phyloP scores from a whole-genome alignment of 2,113 vertebrate species.

The Ochotona curzoniae region DNA sequence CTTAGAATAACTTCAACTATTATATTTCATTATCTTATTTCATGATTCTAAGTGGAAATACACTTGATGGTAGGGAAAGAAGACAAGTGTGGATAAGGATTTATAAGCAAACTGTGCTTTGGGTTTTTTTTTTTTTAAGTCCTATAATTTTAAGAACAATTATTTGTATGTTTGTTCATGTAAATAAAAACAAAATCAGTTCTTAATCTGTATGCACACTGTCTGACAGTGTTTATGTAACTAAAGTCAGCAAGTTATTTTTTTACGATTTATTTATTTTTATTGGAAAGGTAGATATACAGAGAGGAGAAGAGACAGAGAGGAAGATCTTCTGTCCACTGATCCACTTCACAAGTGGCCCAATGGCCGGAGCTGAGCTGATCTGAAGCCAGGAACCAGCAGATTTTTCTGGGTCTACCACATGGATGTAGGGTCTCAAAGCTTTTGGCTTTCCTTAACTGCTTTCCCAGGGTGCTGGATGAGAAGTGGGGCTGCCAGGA shows the following conservation, averaged over 20 bases:
- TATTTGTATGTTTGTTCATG: not conserved
- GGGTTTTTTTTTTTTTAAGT: not conserved
- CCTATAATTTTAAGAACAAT: not conserved
- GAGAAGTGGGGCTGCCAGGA: no score
- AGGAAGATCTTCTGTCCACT: no score
- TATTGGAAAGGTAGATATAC: no score
- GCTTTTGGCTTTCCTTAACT: no score
- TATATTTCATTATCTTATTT: not conserved
- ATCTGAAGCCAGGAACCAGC: no score
- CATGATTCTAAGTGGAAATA: not conserved
- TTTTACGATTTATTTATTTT: no score
- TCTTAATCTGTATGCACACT: conserved; percentile 2
- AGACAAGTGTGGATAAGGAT: not conserved
- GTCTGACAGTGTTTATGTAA: not conserved
- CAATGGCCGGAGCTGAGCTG: no score
- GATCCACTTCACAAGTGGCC: no score
- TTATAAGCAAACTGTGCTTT: not conserved
- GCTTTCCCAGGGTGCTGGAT: no score
- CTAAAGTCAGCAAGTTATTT: not conserved
- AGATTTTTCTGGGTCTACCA: no score
- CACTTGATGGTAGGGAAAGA: not conserved
- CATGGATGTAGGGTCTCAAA: no score
- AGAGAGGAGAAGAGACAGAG: no score
- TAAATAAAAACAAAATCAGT: not conserved
- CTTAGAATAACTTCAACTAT: conserved; percentile 40